Conservation (phyloP, 2,113 vertebrate species). For the Neogobius melanostomus region DNA sequence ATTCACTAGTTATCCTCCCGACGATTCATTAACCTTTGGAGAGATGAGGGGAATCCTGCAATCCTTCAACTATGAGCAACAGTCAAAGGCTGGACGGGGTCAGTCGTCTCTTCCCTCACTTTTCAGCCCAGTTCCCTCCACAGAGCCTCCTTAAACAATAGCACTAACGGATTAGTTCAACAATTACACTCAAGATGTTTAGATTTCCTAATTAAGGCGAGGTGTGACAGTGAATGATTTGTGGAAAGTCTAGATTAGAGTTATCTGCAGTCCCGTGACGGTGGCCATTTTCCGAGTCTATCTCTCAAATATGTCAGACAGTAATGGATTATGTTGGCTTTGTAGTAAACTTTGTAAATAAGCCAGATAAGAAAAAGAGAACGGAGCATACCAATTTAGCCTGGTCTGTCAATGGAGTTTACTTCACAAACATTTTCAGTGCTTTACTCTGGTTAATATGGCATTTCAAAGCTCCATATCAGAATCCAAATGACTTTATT, state of each 20-base stretch:
- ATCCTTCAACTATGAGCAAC: constrained; percentile 41
- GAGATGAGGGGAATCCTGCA: constrained; percentile 52
- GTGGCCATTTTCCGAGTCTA: constrained; percentile 68
- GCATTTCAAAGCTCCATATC: constrained; percentile 10
- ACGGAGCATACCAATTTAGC: constrained; percentile 43
- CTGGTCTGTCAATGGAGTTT: constrained; percentile 11
- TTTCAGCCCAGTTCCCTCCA: constrained; percentile 38
- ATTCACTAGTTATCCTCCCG: constrained; percentile 57
- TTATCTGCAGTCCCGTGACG: constrained; percentile 51
- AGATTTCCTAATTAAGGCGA: constrained; percentile 54
- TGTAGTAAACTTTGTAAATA: constrained; percentile 56
- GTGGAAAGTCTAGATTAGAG: constrained; percentile 61
- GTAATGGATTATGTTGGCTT: constrained; percentile 59
- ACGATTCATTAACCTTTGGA: constrained; percentile 53
- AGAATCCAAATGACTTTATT: constrained; percentile 14
- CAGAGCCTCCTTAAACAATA: constrained; percentile 36
- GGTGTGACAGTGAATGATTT: constrained; percentile 68
- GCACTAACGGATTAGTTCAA: constrained; percentile 15
- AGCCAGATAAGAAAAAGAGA: constrained; percentile 59
- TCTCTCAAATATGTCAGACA: constrained; percentile 66
- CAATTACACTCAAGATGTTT: constrained; percentile 49
- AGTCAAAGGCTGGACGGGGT: constrained; percentile 27
- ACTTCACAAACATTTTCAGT: constrained; percentile 14
- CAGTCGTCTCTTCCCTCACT: constrained; percentile 29
- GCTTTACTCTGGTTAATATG: constrained; percentile 21